A percentile compares a stretch with the other conserved stretches of the same genome.
Conservation (phyloP, 1,140 invertebrate species). For the Phortica variegata region DNA sequence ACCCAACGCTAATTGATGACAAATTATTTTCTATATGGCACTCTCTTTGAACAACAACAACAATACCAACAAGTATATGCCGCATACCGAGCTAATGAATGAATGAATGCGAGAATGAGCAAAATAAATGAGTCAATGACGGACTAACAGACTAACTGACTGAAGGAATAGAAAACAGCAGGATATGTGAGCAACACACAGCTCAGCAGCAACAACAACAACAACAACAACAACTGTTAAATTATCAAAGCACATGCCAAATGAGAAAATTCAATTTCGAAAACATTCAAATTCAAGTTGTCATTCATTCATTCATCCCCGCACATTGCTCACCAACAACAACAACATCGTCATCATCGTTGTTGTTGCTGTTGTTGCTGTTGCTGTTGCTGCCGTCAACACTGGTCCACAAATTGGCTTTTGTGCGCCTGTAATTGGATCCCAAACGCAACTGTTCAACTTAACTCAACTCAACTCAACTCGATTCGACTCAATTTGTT, state of each 20-base stretch:
- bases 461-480: no score
- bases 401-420: constrained; percentile 46
- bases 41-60: constrained; percentile 10
- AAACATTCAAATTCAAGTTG: no score
- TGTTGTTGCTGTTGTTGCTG: neutral
- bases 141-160: no score
- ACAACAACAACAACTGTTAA: constrained; percentile 43
- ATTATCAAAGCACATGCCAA: no score
- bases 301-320: no score
- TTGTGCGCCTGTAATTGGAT: constrained; percentile 41
- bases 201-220: constrained; percentile 24
- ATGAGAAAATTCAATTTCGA: no score
- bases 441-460: constrained; percentile 48
- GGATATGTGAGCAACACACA: constrained; percentile 8
- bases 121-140: no score
- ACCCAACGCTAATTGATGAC: constrained; percentile 53
- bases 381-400: no score
- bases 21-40: constrained; percentile 46
- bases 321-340: constrained; percentile 11
- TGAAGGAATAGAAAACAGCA: constrained; percentile 12
- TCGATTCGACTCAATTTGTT: no score
- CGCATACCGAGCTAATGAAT: constrained; percentile 52
- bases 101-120: constrained; percentile 34
- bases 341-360: constrained; percentile 16
- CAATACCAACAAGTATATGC: constrained; percentile 1